These are phyloP conservation scores for Andricus quercusramuli DNA, from an alignment of 2,888 invertebrate genomes.

Conservation along the genomic window DNA sequence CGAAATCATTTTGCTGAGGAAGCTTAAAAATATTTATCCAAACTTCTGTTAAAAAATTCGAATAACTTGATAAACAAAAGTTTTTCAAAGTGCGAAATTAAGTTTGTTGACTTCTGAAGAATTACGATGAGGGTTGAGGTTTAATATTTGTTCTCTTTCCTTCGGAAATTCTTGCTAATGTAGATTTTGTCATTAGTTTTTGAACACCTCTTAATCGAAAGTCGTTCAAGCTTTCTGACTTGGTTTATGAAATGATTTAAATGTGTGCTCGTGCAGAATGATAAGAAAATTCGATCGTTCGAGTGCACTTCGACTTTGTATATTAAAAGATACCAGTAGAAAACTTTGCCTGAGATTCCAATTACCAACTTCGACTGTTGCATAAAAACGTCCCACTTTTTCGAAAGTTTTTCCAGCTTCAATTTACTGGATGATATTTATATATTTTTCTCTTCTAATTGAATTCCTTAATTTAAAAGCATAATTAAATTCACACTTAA, in stretches of 20 bases:
- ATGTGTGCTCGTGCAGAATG: slow-evolving; percentile 52
- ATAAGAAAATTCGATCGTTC: slow-evolving; percentile 42
- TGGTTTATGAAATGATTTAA: slow-evolving; percentile 35
- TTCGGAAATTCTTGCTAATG: neutral
- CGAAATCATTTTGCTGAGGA: too few relatives aligned
- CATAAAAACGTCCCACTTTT: neutral
- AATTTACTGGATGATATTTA: neutral
- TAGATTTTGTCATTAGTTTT: neutral
- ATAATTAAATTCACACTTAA: too few relatives aligned
- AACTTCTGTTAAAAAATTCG: too few relatives aligned
- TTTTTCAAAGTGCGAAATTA: too few relatives aligned
- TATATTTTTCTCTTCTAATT: neutral
- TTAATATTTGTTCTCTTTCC: too few relatives aligned
- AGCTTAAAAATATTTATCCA: too few relatives aligned
- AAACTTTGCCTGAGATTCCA: neutral
- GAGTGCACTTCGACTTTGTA: neutral
- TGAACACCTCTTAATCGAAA: slow-evolving; percentile 51
- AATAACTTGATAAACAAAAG: neutral
- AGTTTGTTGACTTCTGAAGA: too few relatives aligned
- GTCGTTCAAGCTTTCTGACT: slow-evolving; percentile 51
- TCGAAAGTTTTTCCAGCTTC: neutral
- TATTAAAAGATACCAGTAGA: neutral
- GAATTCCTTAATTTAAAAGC: neutral
- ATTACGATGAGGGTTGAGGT: too few relatives aligned
- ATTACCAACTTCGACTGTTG: neutral